A percentile compares a stretch with the other conserved stretches of the same genome.
phyloP scores from a whole-genome alignment of 2,113 vertebrate species.

The Actenoides hombroni region DNA sequence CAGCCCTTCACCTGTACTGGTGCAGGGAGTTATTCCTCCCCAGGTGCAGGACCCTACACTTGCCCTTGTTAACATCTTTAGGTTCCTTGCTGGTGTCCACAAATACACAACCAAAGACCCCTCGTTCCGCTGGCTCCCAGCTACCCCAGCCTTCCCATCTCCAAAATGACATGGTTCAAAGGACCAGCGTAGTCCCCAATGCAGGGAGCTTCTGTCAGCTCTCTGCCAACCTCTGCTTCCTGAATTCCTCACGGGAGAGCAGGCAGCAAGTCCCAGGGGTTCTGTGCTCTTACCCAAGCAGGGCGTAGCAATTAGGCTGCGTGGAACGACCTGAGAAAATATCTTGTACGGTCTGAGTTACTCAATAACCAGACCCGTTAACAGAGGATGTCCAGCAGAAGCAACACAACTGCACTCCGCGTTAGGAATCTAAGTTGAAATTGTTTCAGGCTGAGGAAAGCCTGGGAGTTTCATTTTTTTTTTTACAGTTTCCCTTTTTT shows the following conservation, averaged over 20 bases:
- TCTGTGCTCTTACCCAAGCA: neutral
- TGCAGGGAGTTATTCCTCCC: too few relatives aligned
- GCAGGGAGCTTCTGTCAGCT: neutral
- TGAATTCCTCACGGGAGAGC: neutral
- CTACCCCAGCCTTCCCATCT: neutral
- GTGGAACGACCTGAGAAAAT: neutral
- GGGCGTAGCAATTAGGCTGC: neutral
- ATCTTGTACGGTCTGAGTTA: neutral
- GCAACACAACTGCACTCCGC: neutral
- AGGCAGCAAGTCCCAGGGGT: neutral
- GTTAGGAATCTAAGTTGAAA: neutral
- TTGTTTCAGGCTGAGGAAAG: neutral
- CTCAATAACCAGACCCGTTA: constrained; percentile 4
- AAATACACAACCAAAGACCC: neutral
- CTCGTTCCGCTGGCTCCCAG: neutral
- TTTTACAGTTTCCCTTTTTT: neutral
- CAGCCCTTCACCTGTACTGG: too few relatives aligned
- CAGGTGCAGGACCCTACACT: neutral
- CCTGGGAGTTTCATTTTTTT: neutral
- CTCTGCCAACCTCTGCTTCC: neutral
- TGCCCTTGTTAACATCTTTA: neutral
- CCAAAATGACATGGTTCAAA: neutral
- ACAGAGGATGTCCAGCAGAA: neutral
- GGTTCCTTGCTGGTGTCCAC: neutral
- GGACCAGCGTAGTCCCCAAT: neutral